phyloP scores from a whole-genome alignment of 2,888 invertebrate genomes.

The Alsophila aescularia region DNA sequence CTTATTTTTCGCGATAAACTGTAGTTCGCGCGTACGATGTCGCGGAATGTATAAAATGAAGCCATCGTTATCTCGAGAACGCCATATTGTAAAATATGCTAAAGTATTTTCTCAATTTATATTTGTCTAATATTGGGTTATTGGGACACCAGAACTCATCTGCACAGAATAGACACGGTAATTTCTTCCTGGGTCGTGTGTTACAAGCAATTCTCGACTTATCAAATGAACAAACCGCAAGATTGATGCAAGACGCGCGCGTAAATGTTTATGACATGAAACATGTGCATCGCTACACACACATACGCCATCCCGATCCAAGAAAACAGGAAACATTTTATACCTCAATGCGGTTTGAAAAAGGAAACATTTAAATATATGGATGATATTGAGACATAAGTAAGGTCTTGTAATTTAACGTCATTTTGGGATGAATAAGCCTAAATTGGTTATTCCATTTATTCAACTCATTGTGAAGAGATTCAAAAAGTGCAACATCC shows the following conservation, averaged over 20 bases:
- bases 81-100: too few relatives aligned
- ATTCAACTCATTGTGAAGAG: constrained; percentile 36
- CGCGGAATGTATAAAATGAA: too few relatives aligned
- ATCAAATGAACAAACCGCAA: constrained; percentile 54
- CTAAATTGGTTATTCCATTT: constrained; percentile 35
- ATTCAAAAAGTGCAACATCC: constrained; percentile 43
- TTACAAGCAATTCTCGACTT: constrained; percentile 28
- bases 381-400: constrained; percentile 21
- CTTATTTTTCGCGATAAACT: too few relatives aligned
- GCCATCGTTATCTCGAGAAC: too few relatives aligned
- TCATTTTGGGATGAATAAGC: constrained; percentile 20
- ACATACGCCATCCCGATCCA: background rate
- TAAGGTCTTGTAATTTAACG: constrained; percentile 12
- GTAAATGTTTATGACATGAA: constrained; percentile 34
- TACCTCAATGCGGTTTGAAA: background rate
- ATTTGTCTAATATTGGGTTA: background rate
- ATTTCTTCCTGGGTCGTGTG: constrained; percentile 34
- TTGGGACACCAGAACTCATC: background rate
- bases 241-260: constrained; percentile 49
- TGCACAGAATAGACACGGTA: constrained; percentile 20
- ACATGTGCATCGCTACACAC: constrained; percentile 17
- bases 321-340: constrained; percentile 1
- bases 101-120: too few relatives aligned
- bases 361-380: background rate
- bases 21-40: too few relatives aligned